phyloP scores from a whole-genome alignment of 2,888 invertebrate genomes.

The Polylopha cassiicola region DNA sequence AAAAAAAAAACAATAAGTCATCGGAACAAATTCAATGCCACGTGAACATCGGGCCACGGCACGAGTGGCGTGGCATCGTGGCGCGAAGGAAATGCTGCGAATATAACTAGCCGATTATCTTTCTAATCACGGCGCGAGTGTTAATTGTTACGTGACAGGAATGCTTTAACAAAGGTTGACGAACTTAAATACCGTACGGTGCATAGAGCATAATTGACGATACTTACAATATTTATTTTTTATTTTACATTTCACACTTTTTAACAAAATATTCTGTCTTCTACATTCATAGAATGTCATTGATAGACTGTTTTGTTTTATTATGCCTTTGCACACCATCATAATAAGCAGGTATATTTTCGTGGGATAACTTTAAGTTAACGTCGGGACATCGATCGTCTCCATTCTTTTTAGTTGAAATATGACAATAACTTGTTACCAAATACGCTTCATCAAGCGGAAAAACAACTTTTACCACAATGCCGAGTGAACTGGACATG shows the following conservation, averaged over 20 bases:
- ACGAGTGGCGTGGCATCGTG: not conserved
- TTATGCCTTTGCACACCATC: no score
- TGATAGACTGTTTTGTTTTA: no score
- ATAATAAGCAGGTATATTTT: not conserved
- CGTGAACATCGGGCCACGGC: no score
- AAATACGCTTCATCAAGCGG: slow-evolving; percentile 56
- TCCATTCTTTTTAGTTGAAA: no score
- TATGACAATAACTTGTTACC: no score
- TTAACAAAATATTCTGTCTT: no score
- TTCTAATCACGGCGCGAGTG: slow-evolving; percentile 15
- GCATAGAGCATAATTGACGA: no score
- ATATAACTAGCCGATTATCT: slow-evolving; percentile 16
- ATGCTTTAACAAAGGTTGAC: slow-evolving; percentile 11
- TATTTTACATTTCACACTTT: no score
- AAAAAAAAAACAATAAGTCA: no score
- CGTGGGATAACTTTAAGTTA: slow-evolving; percentile 3
- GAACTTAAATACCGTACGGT: slow-evolving; percentile 14
- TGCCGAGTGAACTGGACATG: slow-evolving; percentile 55
- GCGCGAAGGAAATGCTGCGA: slow-evolving; percentile 1
- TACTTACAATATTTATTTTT: no score
- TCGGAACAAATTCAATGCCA: no score
- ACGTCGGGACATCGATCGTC: not conserved
- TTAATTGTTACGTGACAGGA: slow-evolving; percentile 22
- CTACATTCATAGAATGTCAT: no score
- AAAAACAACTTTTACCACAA: slow-evolving; percentile 73